These are phyloP conservation scores for Altica lythri DNA, from an alignment of 2,888 invertebrate genomes.

Conservation along the genomic window DNA sequence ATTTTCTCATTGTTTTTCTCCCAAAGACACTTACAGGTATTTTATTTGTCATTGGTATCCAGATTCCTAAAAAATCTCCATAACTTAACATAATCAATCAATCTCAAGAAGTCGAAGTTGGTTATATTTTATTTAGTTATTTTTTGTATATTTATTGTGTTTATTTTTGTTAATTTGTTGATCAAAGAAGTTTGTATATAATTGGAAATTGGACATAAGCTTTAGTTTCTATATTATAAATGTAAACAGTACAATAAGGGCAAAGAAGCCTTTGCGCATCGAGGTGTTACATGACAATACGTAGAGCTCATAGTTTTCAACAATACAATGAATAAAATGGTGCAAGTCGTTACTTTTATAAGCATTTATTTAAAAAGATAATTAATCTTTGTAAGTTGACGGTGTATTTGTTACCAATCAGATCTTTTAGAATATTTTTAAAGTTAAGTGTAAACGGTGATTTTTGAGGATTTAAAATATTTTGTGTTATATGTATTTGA, in stretches of 20 bases:
- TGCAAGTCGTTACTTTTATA: slow-evolving; percentile 57
- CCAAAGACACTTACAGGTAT: too few species aligned
- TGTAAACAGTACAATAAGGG: slow-evolving; percentile 55
- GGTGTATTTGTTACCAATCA: slow-evolving; percentile 54
- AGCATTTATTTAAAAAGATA: slow-evolving; percentile 53
- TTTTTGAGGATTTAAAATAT: slow-evolving; percentile 15
- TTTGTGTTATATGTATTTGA: neutral
- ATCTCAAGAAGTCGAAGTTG: too few species aligned
- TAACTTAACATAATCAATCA: too few species aligned
- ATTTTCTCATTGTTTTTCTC: too few species aligned
- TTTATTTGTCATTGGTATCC: too few species aligned
- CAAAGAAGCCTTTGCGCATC: slow-evolving; percentile 50
- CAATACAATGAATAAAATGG: slow-evolving; percentile 59
- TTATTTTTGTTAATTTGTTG: too few species aligned
- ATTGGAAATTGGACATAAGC: neutral
- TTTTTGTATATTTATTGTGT: too few species aligned
- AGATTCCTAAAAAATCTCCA: too few species aligned
- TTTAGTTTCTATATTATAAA: slow-evolving; percentile 19
- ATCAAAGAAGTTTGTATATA: too few species aligned
- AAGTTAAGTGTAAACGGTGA: slow-evolving; percentile 19
- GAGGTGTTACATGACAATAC: slow-evolving; percentile 59
- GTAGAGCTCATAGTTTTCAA: slow-evolving; percentile 55
- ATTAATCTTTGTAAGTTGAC: slow-evolving; percentile 45
- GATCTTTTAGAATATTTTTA: slow-evolving; percentile 38
- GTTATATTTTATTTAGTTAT: too few species aligned